Percentiles rank a stretch among this genome's conserved stretches.
Conservation (phyloP, 1,140 invertebrate genomes). For the Aporrectodea caliginosa region DNA sequence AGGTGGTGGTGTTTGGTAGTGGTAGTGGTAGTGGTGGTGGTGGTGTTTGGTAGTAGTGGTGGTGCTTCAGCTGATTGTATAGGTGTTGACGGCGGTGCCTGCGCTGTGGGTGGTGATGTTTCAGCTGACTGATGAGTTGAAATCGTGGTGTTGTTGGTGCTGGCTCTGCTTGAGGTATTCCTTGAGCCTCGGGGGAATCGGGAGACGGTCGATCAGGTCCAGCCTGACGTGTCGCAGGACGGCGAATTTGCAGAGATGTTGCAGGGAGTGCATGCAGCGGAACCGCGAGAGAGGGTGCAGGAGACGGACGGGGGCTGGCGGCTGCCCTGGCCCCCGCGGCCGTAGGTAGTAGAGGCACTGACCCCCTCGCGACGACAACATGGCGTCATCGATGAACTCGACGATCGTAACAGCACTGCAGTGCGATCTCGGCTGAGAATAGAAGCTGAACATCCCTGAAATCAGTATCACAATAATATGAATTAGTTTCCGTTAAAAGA, state of each 20-base stretch:
- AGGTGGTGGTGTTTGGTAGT: too few species aligned
- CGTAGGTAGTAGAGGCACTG: slow-evolving; percentile 96
- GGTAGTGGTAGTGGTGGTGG: too few species aligned
- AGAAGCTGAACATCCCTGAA: slow-evolving; percentile 96
- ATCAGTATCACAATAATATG: too few species aligned
- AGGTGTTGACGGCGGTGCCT: too few species aligned
- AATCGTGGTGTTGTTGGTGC: too few species aligned
- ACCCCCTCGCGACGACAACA: too few species aligned
- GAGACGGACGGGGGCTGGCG: slow-evolving; percentile 72
- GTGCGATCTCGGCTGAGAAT: slow-evolving; percentile 69
- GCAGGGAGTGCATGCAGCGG: slow-evolving; percentile 86
- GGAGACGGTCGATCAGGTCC: slow-evolving; percentile 81
- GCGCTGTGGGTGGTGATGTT: too few species aligned
- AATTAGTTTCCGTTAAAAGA: too few species aligned
- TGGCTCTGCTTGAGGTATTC: slow-evolving; percentile 72
- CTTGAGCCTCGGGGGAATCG: slow-evolving; percentile 80
- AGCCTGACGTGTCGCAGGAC: slow-evolving; percentile 66
- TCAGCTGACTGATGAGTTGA: too few species aligned
- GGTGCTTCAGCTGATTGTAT: too few species aligned
- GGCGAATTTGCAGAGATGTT: slow-evolving; percentile 49
- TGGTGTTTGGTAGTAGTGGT: too few species aligned
- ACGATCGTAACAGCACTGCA: slow-evolving; percentile 86
- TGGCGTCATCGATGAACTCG: slow-evolving; percentile 95
- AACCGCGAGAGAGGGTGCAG: slow-evolving; percentile 94
- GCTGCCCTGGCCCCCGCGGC: slow-evolving; percentile 67